phyloP scores from a whole-genome alignment of 1,140 invertebrate species.

The Papilio machaon region DNA sequence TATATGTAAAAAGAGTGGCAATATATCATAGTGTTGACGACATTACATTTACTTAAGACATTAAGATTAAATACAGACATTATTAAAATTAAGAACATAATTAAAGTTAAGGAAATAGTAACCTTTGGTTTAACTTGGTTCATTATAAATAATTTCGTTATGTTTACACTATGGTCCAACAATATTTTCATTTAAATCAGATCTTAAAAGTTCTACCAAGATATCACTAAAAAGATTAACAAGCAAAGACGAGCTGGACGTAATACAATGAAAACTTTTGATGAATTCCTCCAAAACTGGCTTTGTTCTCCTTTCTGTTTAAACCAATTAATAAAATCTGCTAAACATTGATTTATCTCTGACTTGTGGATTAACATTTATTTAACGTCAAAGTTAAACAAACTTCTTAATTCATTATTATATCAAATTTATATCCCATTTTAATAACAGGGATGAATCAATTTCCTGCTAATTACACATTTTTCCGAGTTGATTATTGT shows the following conservation, averaged over 20 bases:
- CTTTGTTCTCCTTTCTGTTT: slow-evolving; percentile 69
- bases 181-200: slow-evolving; percentile 1
- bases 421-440: background rate
- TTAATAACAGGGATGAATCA: background rate
- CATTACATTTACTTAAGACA: background rate
- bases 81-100: background rate
- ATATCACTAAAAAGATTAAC: slow-evolving; percentile 62
- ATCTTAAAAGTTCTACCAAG: slow-evolving; percentile 14
- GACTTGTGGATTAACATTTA: slow-evolving; percentile 47
- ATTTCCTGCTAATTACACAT: background rate
- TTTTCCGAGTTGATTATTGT: background rate
- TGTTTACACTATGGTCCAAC: background rate
- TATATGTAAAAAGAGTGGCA: background rate
- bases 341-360: slow-evolving; percentile 48
- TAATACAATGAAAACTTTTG: slow-evolving; percentile 79
- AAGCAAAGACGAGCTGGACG: slow-evolving; percentile 62
- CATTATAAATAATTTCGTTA: background rate
- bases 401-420: background rate
- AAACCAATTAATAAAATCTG: slow-evolving; percentile 72
- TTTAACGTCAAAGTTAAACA: slow-evolving; percentile 24
- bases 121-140: background rate
- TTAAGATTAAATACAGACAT: too few species aligned
- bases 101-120: background rate
- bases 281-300: slow-evolving; percentile 75
- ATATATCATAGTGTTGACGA: background rate